Percentiles rank a stretch among this genome's conserved stretches.
Evolutionary conservation across 2,797 vertebrate genomes (phyloP).

Genomic region (Threskiornis aethiopicus): DNA sequence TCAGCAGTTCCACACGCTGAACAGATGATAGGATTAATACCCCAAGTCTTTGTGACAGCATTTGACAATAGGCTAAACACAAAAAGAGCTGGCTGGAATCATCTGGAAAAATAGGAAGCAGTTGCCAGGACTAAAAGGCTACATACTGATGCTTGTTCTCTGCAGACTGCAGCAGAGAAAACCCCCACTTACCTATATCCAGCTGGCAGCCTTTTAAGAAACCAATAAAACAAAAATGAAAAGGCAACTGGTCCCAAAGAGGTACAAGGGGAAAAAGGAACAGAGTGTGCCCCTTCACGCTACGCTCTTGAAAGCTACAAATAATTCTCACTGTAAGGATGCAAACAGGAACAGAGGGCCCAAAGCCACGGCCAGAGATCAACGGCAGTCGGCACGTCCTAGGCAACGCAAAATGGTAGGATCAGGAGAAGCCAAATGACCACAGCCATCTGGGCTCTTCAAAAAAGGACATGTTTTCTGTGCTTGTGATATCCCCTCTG

Average conservation of each 20-base stretch:
- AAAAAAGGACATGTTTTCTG: background rate
- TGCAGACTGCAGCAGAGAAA: constrained; percentile 30
- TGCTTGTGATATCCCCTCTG: background rate
- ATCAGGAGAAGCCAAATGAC: background rate
- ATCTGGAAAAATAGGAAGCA: constrained; percentile 48
- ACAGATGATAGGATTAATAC: constrained; percentile 13
- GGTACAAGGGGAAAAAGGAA: background rate
- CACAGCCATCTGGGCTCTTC: background rate
- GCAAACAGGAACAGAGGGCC: background rate
- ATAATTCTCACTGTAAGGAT: background rate
- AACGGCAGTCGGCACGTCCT: accelerated
- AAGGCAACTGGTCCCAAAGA: background rate
- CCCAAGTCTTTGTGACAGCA: background rate
- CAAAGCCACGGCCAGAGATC: accelerated
- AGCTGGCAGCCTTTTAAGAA: constrained; percentile 11
- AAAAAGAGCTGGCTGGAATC: constrained; percentile 51
- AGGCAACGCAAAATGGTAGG: accelerated
- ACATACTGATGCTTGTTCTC: background rate
- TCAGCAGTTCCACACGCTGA: constrained; percentile 3
- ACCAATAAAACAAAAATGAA: background rate
- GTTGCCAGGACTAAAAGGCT: constrained; percentile 28
- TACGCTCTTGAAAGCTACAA: background rate
- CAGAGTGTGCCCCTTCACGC: background rate
- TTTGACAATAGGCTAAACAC: constrained; percentile 5
- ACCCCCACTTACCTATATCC: background rate